phyloP scores from a whole-genome alignment of 2,888 invertebrate species.

The Aproaerema taeniolella region DNA sequence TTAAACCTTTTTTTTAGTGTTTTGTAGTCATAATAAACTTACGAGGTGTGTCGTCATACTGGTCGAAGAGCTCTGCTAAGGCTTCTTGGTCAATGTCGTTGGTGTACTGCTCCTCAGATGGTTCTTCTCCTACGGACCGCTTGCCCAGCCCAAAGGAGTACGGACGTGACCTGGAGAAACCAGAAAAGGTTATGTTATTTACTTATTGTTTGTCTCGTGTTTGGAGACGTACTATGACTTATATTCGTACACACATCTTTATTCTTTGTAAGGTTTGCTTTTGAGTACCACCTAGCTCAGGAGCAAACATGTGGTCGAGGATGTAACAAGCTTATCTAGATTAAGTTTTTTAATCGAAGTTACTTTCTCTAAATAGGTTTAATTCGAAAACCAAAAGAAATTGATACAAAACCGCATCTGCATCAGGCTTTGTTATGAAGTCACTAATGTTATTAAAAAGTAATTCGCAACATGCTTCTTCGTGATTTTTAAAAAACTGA shows the following conservation, averaged over 20 bases:
- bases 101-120: slow-evolving; percentile 44
- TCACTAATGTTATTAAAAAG: too few relatives aligned
- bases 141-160: slow-evolving; percentile 68
- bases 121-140: slow-evolving; percentile 64
- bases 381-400: too few relatives aligned
- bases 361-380: too few relatives aligned
- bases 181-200: not conserved
- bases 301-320: too few relatives aligned
- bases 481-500: too few relatives aligned
- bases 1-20: too few relatives aligned
- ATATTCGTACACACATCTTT: not conserved
- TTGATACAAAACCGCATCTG: too few relatives aligned
- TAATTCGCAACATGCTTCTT: too few relatives aligned
- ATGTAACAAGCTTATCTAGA: too few relatives aligned
- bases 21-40: slow-evolving; percentile 16
- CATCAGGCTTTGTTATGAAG: too few relatives aligned
- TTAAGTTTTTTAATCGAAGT: too few relatives aligned
- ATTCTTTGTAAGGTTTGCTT: not conserved
- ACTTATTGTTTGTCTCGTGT: not conserved
- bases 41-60: slow-evolving; percentile 59
- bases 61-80: slow-evolving; percentile 52
- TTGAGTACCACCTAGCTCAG: too few relatives aligned
- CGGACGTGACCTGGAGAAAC: slow-evolving; percentile 43
- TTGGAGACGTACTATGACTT: not conserved
- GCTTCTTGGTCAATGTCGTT: slow-evolving; percentile 52